Evolutionary conservation across 2,113 vertebrate genomes (phyloP), one percentile per base, ranked within the genome.

Genomic region (Lates calcarifer): DNA sequence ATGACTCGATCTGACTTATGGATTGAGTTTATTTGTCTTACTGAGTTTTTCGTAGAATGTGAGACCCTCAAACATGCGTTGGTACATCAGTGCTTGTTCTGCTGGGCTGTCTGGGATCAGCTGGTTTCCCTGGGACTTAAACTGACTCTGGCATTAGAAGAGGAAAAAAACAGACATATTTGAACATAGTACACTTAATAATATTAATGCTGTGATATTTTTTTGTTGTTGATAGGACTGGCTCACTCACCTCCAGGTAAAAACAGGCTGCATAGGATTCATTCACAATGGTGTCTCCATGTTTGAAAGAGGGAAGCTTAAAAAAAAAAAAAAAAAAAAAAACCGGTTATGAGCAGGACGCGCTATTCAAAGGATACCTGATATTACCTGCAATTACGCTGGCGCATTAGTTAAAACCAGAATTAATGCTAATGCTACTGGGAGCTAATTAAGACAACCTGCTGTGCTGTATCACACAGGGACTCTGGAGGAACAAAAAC

Each of bases 221-320:
- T 29, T 28, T 22, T 20, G 6, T 26, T 1, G 20, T 22, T 4
- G 22, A 33, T 17, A n/a, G 20, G 8, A 55, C 18, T 18, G 17
- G 13, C 2, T 35, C 22, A 24, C 82, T 92, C 77, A 95, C 95
- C 94, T 95, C 94, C 83, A 96, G 82, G 85, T 95, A 95, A 68
- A 95, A 81, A 65, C 95, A 95, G 18, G 87, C 94, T 11, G 82
- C 95, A 3, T 89, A 91, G 20, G 95, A 95, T 28, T 96, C 95
- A 5, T 96, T 96, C 45, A 95, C 83, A 1, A 91, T 33, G 45
- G 61, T 61, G 41, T 93, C 83, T 45, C 94, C 80, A 7, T 95
- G 94, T 85, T 93, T 94, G 83, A 95, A 94, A 0, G 93, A 68
- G 0, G 95, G 95, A 51, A 96, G 71, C 95, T 96, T 31, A 2